phyloP scores from a whole-genome alignment of 2,113 vertebrate genomes.

The Anoura caudifer region DNA sequence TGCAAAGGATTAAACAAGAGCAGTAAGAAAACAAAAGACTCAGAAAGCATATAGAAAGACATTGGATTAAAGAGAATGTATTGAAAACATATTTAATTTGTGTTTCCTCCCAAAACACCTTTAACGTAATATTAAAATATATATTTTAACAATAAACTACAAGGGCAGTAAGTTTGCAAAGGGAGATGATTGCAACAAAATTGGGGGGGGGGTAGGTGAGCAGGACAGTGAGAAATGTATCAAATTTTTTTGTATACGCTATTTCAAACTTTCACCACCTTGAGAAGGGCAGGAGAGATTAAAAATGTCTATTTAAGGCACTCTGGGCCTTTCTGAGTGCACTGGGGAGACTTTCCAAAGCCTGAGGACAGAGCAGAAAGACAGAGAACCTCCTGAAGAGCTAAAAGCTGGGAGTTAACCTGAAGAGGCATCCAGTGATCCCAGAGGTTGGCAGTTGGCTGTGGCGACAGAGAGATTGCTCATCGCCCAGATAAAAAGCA shows the following conservation, averaged over 20 bases:
- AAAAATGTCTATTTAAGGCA: not conserved
- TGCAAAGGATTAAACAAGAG: constrained; percentile 69
- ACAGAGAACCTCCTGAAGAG: not conserved
- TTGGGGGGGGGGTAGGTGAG: not conserved
- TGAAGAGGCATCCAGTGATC: not conserved
- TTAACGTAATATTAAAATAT: not conserved
- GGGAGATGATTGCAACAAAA: not conserved
- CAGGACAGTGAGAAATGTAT: not conserved
- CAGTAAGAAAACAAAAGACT: not conserved
- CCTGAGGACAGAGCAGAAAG: not conserved
- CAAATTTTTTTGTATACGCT: not conserved
- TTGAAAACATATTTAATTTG: not conserved
- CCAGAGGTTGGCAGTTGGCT: not conserved
- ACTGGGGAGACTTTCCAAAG: not conserved
- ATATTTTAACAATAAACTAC: not conserved
- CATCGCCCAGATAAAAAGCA: not conserved
- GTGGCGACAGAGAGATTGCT: not conserved
- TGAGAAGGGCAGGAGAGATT: not conserved
- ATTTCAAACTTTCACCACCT: not conserved
- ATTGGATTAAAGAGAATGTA: not conserved
- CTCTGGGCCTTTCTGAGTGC: not conserved
- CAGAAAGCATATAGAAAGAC: not conserved
- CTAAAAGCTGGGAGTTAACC: not conserved
- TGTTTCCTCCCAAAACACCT: not conserved
- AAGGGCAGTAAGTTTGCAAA: not conserved